A percentile compares a stretch with the other conserved stretches of the same genome.
Conservation (phyloP, 2,113 vertebrate species). For the Poeciliopsis occidentalis region DNA sequence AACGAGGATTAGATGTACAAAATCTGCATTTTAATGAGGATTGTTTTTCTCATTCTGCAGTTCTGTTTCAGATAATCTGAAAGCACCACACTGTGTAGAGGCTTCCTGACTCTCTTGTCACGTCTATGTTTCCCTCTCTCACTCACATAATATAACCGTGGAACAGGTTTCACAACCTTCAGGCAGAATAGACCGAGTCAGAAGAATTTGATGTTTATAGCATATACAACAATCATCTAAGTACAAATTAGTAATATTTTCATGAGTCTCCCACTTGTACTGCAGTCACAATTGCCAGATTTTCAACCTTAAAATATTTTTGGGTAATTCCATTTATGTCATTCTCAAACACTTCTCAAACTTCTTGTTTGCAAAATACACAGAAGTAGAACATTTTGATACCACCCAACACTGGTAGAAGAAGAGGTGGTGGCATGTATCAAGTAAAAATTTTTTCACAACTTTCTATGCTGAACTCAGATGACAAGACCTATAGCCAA, state of each 20-base stretch:
- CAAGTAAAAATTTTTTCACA: not conserved
- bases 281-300: no score
- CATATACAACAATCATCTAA: no score
- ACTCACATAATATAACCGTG: not conserved
- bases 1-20: not conserved
- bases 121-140: not conserved
- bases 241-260: no score
- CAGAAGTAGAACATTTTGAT: not conserved
- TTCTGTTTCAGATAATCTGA: not conserved
- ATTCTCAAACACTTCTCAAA: no score
- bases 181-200: not conserved
- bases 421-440: not conserved
- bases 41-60: not conserved
- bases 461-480: no score
- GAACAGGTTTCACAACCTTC: not conserved
- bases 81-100: not conserved
- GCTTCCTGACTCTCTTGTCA: not conserved
- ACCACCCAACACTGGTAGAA: not conserved
- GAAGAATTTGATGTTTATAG: not conserved
- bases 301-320: no score
- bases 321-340: no score
- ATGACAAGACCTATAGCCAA: no score
- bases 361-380: no score
- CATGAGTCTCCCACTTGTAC: no score
- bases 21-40: constrained; percentile 14